Evolutionary conservation across 2,888 invertebrate genomes (phyloP), one percentile per base, ranked within the genome.

Genomic region (Rutpela maculata): DNA sequence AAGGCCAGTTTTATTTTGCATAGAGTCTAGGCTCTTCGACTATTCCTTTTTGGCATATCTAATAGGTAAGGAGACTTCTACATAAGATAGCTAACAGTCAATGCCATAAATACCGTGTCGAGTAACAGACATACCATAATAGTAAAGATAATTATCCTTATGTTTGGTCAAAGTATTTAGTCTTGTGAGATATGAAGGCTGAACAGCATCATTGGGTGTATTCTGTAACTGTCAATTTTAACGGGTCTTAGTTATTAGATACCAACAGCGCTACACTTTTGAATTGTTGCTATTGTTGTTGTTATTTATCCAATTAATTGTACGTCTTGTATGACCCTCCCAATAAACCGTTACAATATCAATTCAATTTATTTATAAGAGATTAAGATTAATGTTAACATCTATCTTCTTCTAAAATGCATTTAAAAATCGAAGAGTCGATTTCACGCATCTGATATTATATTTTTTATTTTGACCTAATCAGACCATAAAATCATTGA

Each of bases 91-190:
- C 12, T 31, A 22, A 18, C 11, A 72, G 19, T 72, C 63, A 22
- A 62, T 62, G 6, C 19, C 43, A 50, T 63, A 72, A 38, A 72
- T 65, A 38, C 65, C 65, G 1, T 15, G 19, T 68, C 68, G 22
- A 22, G 22, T 19, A 68, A 38, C 35, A 55, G 63, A 60, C 12
- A 50, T 35, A 66, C 72, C 80, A 67, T 79, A 77, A 77, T 71
- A 74, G 67, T 71, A 74, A 74, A 75, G 74, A 50, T 70, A 80
- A 80, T 73, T 78, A 78, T 68, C 76, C 63, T 74, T 73, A 74
- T 68, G 70, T 77, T 78, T 80, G 73, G 77, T 76, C 72, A 71
- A 77, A 75, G 78, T 77, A 77, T 80, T 76, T 80, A 74, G 60
- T 75, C 72, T 78, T 76, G 76, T 57, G 66, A 63, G 71, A 72